Evolutionary conservation across 2,113 vertebrate species (phyloP).

Genomic region (Lontra canadensis): DNA sequence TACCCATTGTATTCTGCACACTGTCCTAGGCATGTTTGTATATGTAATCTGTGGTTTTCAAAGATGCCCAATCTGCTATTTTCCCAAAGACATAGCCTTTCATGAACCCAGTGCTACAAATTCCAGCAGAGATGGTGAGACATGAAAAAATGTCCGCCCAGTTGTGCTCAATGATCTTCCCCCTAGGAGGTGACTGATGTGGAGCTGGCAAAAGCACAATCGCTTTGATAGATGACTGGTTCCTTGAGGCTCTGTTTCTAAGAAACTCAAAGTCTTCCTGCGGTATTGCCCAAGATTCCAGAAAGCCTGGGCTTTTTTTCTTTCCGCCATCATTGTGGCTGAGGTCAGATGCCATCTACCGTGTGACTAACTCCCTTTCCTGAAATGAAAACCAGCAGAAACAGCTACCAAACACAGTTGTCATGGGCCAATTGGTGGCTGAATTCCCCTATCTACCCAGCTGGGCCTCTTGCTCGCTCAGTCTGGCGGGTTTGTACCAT

Average conservation of each 20-base stretch:
- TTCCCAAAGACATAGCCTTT: background rate
- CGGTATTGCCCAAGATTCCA: conserved; percentile 30
- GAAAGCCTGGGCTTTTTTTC: conserved; percentile 27
- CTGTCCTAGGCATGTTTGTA: background rate
- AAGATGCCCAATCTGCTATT: background rate
- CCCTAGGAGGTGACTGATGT: conserved; percentile 10
- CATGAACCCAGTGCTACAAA: background rate
- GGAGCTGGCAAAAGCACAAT: background rate
- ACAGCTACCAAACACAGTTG: background rate
- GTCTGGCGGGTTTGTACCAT: conserved; percentile 50
- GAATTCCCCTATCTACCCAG: background rate
- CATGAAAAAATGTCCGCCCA: background rate
- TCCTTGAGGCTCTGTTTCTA: conserved; percentile 18
- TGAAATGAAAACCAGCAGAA: conserved; percentile 54
- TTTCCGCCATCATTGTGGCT: conserved; percentile 35
- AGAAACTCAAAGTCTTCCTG: conserved; percentile 44
- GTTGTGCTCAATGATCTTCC: background rate
- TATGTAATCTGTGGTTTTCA: conserved; percentile 4
- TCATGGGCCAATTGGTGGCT: background rate
- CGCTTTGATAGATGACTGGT: conserved; percentile 45
- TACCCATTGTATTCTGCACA: background rate
- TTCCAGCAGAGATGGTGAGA: conserved; percentile 23
- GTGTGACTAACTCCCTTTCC: conserved; percentile 58
- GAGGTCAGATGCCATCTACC: conserved; percentile 52
- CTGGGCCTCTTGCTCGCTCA: conserved; percentile 49